Base-by-base conservation (phyloP, 2,797 vertebrate genomes). In the Ambastaia sidthimunki region DNA sequence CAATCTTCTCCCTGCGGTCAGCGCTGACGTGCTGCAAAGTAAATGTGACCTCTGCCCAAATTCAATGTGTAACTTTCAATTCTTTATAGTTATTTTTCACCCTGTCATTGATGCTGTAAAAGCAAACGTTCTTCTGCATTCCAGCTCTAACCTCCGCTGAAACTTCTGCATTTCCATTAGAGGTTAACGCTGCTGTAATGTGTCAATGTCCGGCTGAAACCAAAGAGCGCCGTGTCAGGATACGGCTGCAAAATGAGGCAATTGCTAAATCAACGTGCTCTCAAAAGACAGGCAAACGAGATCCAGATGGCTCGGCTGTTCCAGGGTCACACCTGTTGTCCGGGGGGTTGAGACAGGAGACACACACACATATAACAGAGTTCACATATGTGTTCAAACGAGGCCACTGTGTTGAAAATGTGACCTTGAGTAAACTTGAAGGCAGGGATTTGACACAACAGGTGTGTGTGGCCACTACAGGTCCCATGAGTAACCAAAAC, bases 361-460 rank as follows among this genome's bases (percentile, higher is more conserved):
- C 50, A 55, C 65, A 57, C 52, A 63, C 78, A 52, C 78, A 68
- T 21, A 69, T 71, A 74, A 86, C 48, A 23, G 55, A 82, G 72
- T 86, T 78, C 25, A 52, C 82, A 84, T 75, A 78, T 85, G 79
- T 81, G 74, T 75, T 84, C 77, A 76, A 67, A 71, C 21, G 57
- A 74, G 74, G 83, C 57, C 44, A 28, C 65, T 50, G 55, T 55
- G 55, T 57, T 80, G 74, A 76, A 86, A 85, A 78, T 84, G 83
- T 68, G 82, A 71, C 80, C 83, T 85, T 80, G 82, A 76, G 66
- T 82, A 73, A 84, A 82, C 84, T 76, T 82, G 70, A 77, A 83
- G 63, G 71, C 62, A 80, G 76, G 63, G 78, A 88, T 82, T 76
- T 76, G 76, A 73, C 76, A 75, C 69, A 77, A 84, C 84, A 88